Percentiles rank a stretch among this genome's conserved stretches.
phyloP scores from a whole-genome alignment of 1,140 invertebrate genomes.

The Oncopodura yosiiana region DNA sequence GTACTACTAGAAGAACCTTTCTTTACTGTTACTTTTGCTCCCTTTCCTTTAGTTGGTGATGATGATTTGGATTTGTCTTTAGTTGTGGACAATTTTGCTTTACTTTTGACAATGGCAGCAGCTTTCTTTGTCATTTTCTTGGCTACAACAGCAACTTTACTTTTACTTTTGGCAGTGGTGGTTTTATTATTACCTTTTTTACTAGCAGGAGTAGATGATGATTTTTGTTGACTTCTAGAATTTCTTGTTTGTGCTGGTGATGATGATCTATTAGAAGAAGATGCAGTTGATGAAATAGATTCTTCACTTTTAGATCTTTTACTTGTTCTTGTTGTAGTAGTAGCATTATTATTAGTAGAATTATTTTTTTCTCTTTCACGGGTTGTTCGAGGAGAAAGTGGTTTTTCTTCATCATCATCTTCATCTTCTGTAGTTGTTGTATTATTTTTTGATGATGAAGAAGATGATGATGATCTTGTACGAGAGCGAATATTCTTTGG shows the following conservation, averaged over 20 bases:
- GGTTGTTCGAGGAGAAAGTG: too few species aligned
- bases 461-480: too few species aligned
- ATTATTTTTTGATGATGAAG: too few species aligned
- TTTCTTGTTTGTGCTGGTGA: neutral
- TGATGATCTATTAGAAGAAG: conserved; percentile 3
- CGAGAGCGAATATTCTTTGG: too few species aligned
- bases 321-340: conserved; percentile 13
- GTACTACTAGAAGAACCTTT: too few species aligned
- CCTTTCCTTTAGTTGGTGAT: too few species aligned
- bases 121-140: conserved; percentile 4
- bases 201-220: neutral
- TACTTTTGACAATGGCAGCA: conserved; percentile 6
- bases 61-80: too few species aligned
- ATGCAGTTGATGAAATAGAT: conserved; percentile 1
- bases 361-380: too few species aligned
- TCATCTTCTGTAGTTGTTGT: neutral
- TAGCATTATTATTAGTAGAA: too few species aligned
- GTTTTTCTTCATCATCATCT: neutral
- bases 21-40: too few species aligned
- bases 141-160: neutral
- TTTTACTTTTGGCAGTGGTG: neutral
- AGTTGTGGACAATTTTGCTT: neutral
- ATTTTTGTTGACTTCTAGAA: neutral
- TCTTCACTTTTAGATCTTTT: conserved; percentile 22
- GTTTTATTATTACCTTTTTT: neutral